Conservation (phyloP, 2,797 vertebrate genomes). For the Furcifer pardalis region DNA sequence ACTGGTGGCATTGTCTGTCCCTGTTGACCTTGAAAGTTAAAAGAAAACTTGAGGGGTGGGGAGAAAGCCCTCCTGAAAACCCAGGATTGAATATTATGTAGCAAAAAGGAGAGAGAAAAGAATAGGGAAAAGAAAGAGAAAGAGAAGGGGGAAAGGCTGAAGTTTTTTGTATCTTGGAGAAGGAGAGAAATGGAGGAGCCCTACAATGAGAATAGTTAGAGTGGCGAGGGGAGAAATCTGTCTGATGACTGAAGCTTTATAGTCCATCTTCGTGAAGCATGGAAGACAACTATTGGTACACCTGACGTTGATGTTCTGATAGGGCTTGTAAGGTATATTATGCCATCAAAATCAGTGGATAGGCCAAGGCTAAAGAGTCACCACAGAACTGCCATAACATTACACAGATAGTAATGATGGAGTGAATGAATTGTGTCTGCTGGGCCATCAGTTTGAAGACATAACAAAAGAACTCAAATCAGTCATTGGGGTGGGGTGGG, state of each 20-base stretch:
- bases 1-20: constrained; percentile 97
- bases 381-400: constrained; percentile 13
- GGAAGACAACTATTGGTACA: constrained; percentile 10
- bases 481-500: constrained; percentile 24
- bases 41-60: constrained; percentile 80
- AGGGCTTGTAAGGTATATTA: constrained; percentile 63
- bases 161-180: constrained; percentile 64
- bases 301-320: constrained; percentile 21
- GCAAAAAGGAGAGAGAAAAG: constrained; percentile 72
- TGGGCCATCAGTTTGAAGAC: constrained; percentile 40
- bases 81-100: constrained; percentile 80
- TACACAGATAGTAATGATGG: background rate
- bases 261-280: background rate
- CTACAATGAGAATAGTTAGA: constrained; percentile 73
- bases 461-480: constrained; percentile 43
- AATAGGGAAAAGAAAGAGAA: constrained; percentile 6
- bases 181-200: constrained; percentile 26
- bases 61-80: constrained; percentile 57
- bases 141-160: constrained; percentile 72
- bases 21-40: constrained; percentile 97
- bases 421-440: constrained; percentile 6
- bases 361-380: constrained; percentile 37
- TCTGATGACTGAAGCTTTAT: constrained; percentile 72
- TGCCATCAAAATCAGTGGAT: constrained; percentile 66
- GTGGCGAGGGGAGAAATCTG: constrained; percentile 77